Percentiles rank a stretch among this genome's conserved stretches.
Evolutionary conservation across 2,797 vertebrate species (phyloP).

Genomic region (Molossus molossus): DNA sequence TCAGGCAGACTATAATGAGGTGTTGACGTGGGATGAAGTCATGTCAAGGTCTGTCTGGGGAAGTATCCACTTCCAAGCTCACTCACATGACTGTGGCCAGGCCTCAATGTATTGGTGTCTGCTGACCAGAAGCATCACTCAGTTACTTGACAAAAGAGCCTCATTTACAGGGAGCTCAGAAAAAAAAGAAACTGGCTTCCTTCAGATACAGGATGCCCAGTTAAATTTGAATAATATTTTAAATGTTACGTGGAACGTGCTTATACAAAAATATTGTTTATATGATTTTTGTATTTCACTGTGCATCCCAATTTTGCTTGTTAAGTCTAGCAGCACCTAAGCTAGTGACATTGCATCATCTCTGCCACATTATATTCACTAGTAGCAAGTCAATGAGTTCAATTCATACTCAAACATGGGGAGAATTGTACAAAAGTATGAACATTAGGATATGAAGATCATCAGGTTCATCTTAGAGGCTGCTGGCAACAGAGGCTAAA

Average conservation of each 20-base stretch:
- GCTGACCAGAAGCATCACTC: neutral
- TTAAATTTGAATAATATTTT: neutral
- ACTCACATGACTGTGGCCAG: neutral
- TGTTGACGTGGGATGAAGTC: neutral
- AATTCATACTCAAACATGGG: neutral
- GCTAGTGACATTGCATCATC: neutral
- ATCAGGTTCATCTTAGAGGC: neutral
- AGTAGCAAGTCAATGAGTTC: neutral
- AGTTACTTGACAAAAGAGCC: neutral
- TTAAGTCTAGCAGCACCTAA: neutral
- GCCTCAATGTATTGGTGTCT: neutral
- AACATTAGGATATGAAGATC: neutral
- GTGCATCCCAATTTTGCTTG: neutral
- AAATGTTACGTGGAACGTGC: neutral
- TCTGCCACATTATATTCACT: neutral
- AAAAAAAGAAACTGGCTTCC: neutral
- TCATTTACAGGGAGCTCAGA: neutral
- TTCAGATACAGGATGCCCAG: accelerated
- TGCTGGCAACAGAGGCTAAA: neutral
- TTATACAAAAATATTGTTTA: neutral
- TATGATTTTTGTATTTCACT: conserved; percentile 16
- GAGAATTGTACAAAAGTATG: neutral
- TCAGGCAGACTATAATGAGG: neutral
- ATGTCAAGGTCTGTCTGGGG: no score
- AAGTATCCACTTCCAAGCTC: neutral